phyloP scores from a whole-genome alignment of 2,113 vertebrate species.

The Callopanchax toddi region DNA sequence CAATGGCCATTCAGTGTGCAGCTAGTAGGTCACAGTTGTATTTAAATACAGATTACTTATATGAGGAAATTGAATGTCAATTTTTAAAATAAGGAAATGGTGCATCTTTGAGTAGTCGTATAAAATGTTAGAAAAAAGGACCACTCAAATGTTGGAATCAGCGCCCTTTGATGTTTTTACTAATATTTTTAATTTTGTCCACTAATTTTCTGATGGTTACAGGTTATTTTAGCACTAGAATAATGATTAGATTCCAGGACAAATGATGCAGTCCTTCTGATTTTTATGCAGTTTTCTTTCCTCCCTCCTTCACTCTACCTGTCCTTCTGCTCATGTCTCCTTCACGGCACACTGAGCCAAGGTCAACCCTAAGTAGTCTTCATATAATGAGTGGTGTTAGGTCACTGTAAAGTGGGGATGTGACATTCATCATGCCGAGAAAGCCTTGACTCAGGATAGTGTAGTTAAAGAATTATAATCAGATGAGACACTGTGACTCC shows the following conservation, averaged over 20 bases:
- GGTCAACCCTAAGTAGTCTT: not conserved
- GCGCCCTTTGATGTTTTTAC: too few species aligned
- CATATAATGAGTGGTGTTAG: not conserved
- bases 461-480: slow-evolving; percentile 10
- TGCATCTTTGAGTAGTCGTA: too few species aligned
- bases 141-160: too few species aligned
- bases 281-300: not conserved
- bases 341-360: slow-evolving; percentile 6
- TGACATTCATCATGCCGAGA: not conserved
- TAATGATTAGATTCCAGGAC: not conserved
- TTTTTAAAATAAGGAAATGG: too few species aligned
- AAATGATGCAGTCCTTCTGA: not conserved
- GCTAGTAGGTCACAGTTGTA: too few species aligned
- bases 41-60: too few species aligned
- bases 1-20: too few species aligned
- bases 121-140: too few species aligned
- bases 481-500: slow-evolving; percentile 12
- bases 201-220: too few species aligned
- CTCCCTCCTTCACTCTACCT: not conserved
- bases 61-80: too few species aligned
- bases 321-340: not conserved
- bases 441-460: slow-evolving; percentile 5
- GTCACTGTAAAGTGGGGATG: not conserved
- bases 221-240: not conserved
- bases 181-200: too few species aligned